Conservation (phyloP, 2,113 vertebrate genomes). For the Platichthys flesus region DNA sequence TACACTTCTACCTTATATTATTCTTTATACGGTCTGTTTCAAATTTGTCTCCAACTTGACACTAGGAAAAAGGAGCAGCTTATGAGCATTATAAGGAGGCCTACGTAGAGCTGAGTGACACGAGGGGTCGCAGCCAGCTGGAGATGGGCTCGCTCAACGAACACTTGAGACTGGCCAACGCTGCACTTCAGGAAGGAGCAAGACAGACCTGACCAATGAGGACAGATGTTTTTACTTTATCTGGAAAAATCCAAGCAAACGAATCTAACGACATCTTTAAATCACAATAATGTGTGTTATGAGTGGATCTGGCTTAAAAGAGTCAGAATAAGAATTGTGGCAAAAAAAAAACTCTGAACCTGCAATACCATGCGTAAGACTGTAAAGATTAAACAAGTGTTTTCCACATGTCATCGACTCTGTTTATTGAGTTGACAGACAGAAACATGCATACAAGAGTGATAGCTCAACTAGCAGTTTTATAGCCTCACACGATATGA, state of each 20-base stretch:
- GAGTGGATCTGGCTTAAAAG: neutral
- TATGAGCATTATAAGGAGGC: slow-evolving; percentile 90
- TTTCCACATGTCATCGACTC: slow-evolving; percentile 32
- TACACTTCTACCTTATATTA: neutral
- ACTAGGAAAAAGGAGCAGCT: slow-evolving; percentile 89
- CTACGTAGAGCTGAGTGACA: slow-evolving; percentile 88
- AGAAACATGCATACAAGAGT: slow-evolving; percentile 74
- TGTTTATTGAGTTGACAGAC: slow-evolving; percentile 66
- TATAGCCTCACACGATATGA: slow-evolving; percentile 60
- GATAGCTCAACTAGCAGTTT: slow-evolving; percentile 39
- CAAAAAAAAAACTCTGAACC: neutral
- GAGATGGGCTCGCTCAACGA: slow-evolving; percentile 90
- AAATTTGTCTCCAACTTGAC: neutral
- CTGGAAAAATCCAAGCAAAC: neutral
- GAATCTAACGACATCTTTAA: neutral
- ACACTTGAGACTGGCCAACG: slow-evolving; percentile 88
- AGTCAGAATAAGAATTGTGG: neutral
- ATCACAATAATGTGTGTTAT: neutral
- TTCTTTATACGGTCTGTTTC: neutral
- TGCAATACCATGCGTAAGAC: neutral
- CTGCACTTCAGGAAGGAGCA: slow-evolving; percentile 86
- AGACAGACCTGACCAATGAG: slow-evolving; percentile 52
- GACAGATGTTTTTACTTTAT: neutral
- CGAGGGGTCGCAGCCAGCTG: slow-evolving; percentile 85
- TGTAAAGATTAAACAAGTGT: slow-evolving; percentile 29